These are phyloP conservation scores for Penaeus japonicus DNA, from an alignment of 1,140 invertebrate genomes.

Conservation along the genomic window DNA sequence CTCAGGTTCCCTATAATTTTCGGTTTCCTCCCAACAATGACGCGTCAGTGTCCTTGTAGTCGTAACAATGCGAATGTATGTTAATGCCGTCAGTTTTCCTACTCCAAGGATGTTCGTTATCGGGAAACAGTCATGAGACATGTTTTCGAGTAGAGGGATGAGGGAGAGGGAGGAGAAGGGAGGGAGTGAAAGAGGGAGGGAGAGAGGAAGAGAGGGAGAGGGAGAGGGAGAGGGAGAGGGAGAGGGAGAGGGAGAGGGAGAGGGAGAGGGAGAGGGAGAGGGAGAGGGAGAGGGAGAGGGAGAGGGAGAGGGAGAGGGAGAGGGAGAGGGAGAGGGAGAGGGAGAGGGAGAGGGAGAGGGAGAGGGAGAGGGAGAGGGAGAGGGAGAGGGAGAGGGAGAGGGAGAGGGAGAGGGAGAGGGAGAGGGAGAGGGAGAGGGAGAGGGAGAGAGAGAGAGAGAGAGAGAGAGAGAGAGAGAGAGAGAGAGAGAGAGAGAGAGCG, in stretches of 20 bases:
- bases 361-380: neutral
- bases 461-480: too few species aligned
- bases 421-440: too few species aligned
- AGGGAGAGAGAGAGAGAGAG: too few species aligned
- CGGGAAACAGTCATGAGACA: neutral
- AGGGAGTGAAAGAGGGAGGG: neutral
- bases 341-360: neutral
- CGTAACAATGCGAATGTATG: too few species aligned
- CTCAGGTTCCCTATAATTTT: too few species aligned
- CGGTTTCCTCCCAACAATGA: too few species aligned
- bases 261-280: neutral
- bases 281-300: neutral
- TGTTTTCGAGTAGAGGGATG: neutral
- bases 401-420: neutral
- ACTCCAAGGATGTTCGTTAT: too few species aligned
- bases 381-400: slow-evolving; percentile 6
- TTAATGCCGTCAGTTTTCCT: too few species aligned
- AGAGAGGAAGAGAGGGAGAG: neutral
- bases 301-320: too few species aligned
- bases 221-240: neutral
- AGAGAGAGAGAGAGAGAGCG: too few species aligned
- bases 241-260: neutral
- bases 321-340: neutral
- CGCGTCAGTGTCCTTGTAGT: too few species aligned
- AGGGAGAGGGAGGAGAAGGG: neutral